Evolutionary conservation across 2,797 vertebrate species (phyloP).

Genomic region (Sphenodon punctatus): DNA sequence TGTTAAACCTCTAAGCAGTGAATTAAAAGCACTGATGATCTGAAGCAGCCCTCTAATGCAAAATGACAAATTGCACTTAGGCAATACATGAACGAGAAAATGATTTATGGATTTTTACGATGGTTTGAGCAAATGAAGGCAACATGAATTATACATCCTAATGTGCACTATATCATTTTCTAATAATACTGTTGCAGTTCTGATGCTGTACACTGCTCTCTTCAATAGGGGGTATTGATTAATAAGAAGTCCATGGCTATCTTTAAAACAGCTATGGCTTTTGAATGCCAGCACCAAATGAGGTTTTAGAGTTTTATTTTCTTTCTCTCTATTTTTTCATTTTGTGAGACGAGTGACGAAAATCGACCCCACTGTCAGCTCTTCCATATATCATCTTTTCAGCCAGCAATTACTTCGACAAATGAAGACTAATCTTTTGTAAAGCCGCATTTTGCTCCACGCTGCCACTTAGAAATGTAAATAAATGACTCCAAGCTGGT

Average conservation of each 20-base stretch:
- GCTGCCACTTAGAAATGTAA: constrained; percentile 45
- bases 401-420: constrained; percentile 38
- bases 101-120: constrained; percentile 80
- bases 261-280: constrained; percentile 38
- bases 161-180: constrained; percentile 76
- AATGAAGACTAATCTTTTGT: constrained; percentile 41
- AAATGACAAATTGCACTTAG: constrained; percentile 78
- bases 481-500: constrained; percentile 36
- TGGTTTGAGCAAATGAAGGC: constrained; percentile 74
- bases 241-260: constrained; percentile 40
- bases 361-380: constrained; percentile 29
- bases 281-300: constrained; percentile 30
- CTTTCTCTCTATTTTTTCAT: constrained; percentile 24
- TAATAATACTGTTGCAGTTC: constrained; percentile 71
- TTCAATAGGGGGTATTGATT: constrained; percentile 70
- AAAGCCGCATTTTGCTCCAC: constrained; percentile 16
- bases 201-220: constrained; percentile 29
- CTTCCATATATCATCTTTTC: constrained; percentile 62
- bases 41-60: constrained; percentile 60
- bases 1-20: constrained; percentile 54
- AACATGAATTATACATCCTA: constrained; percentile 80
- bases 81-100: constrained; percentile 74
- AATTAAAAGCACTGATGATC: constrained; percentile 64
- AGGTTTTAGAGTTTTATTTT: constrained; percentile 14
- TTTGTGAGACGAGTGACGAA: constrained; percentile 26